Evolutionary conservation across 2,888 invertebrate genomes (phyloP).

Genomic region (Nomada lathburiana): DNA sequence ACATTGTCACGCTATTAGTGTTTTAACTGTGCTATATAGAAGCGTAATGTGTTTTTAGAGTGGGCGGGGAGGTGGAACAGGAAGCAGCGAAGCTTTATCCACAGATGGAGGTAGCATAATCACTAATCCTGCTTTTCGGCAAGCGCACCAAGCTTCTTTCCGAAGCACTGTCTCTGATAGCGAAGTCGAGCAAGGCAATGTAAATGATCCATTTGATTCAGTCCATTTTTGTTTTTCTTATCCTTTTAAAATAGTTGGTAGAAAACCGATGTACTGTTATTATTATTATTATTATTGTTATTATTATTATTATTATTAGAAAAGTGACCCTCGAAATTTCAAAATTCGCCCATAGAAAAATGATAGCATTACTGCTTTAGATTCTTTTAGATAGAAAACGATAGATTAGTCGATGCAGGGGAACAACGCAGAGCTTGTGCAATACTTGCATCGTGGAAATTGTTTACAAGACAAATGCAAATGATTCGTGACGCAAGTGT

Average conservation of each 20-base stretch:
- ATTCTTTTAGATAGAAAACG: background rate
- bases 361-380: background rate
- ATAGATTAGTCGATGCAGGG: slow-evolving; percentile 6
- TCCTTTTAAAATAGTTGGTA: slow-evolving; percentile 21
- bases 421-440: slow-evolving; percentile 32
- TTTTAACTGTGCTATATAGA: slow-evolving; percentile 40
- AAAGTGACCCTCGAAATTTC: slow-evolving; percentile 12
- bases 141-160: slow-evolving; percentile 90
- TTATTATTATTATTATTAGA: background rate
- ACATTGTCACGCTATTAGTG: slow-evolving; percentile 14
- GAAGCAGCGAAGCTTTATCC: slow-evolving; percentile 81
- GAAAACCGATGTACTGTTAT: background rate
- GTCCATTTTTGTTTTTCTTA: slow-evolving; percentile 37
- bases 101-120: slow-evolving; percentile 92
- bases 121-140: slow-evolving; percentile 91
- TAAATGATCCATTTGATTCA: slow-evolving; percentile 84
- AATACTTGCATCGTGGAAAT: slow-evolving; percentile 28
- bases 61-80: slow-evolving; percentile 79
- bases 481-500: too few relatives aligned
- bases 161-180: slow-evolving; percentile 97
- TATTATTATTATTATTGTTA: background rate
- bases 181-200: slow-evolving; percentile 95
- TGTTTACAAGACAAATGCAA: too few relatives aligned
- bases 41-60: slow-evolving; percentile 71
- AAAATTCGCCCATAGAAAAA: background rate